Evolutionary conservation across 2,888 invertebrate genomes (phyloP).

Genomic region (Lingula anatina): DNA sequence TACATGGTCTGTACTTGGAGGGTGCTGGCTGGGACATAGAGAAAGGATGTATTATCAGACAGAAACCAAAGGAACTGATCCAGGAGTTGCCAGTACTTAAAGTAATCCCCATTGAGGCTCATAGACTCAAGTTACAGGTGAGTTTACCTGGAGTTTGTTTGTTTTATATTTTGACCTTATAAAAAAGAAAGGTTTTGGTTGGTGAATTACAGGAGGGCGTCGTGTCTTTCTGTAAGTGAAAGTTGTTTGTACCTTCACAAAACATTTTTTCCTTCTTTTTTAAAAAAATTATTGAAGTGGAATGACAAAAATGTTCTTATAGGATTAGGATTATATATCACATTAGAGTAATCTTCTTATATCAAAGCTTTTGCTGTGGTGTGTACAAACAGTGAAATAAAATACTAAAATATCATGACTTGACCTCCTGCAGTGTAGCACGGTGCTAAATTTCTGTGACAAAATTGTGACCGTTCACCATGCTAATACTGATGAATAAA

Average conservation of each 20-base stretch:
- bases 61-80: conserved; percentile 76
- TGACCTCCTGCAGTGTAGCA: no score
- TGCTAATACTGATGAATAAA: no score
- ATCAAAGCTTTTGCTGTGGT: no score
- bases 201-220: neutral
- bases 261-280: no score
- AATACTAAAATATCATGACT: no score
- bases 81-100: conserved; percentile 80
- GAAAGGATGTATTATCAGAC: conserved; percentile 66
- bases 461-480: no score
- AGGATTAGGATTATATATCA: no score
- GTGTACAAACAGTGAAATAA: no score
- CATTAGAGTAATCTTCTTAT: no score
- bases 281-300: no score
- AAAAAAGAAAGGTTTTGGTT: neutral
- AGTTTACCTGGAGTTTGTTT: conserved; percentile 3
- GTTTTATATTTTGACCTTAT: neutral
- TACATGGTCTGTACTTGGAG: conserved; percentile 68
- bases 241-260: neutral
- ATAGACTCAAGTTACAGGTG: conserved; percentile 77
- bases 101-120: conserved; percentile 78
- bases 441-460: no score
- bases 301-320: no score
- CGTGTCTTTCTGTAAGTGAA: neutral
- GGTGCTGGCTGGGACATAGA: conserved; percentile 80